These are phyloP conservation scores for Silurus aristotelis DNA, from an alignment of 2,797 vertebrate species.

Conservation along the genomic window DNA sequence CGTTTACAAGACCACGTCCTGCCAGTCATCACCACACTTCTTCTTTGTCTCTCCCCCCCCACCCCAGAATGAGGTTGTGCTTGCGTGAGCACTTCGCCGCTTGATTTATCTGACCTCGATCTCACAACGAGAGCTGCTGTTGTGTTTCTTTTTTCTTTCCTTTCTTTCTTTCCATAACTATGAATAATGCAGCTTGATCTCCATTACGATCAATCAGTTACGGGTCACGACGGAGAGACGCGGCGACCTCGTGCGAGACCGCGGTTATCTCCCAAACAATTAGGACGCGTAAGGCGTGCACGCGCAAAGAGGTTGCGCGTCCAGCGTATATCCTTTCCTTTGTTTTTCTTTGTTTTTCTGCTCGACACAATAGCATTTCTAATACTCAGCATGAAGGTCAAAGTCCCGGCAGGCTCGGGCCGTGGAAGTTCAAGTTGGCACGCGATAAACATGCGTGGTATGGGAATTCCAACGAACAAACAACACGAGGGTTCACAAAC, in stretches of 20 bases:
- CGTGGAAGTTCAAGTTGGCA: constrained; percentile 44
- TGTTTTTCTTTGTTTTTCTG: constrained; percentile 17
- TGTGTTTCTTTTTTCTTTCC: constrained; percentile 9
- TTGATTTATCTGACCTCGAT: constrained; percentile 63
- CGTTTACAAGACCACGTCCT: constrained; percentile 55
- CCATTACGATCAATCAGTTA: constrained; percentile 53
- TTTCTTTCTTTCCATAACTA: constrained; percentile 34
- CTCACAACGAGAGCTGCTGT: constrained; percentile 35
- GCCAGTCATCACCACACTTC: constrained; percentile 20
- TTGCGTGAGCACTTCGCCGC: constrained; percentile 40
- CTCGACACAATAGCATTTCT: constrained; percentile 12
- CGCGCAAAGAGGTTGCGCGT: not conserved
- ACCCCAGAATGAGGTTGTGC: constrained; percentile 45
- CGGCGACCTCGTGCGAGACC: constrained; percentile 49
- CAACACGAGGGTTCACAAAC: constrained; percentile 40
- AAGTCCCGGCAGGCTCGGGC: constrained; percentile 47
- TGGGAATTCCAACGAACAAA: constrained; percentile 49
- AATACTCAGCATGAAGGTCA: constrained; percentile 41
- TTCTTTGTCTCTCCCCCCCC: not conserved
- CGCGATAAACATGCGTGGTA: constrained; percentile 42
- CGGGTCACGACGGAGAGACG: constrained; percentile 48
- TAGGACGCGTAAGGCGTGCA: constrained; percentile 19
- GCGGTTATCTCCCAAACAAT: constrained; percentile 54
- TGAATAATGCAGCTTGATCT: constrained; percentile 58
- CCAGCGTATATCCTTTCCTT: constrained; percentile 13